These are phyloP conservation scores for Micrastur ruficollis DNA, from an alignment of 2,797 vertebrate species.

Conservation along the genomic window DNA sequence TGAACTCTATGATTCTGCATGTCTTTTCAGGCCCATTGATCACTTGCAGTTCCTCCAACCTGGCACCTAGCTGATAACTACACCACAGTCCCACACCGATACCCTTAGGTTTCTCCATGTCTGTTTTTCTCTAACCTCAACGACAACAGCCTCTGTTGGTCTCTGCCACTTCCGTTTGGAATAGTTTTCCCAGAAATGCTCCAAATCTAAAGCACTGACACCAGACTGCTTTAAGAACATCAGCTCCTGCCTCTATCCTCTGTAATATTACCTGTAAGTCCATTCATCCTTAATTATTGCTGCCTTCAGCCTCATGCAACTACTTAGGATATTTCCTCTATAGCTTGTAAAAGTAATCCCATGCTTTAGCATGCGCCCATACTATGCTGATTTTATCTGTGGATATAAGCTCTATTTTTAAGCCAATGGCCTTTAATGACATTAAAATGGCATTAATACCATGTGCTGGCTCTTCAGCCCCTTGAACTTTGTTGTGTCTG, in stretches of 20 bases:
- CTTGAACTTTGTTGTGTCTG: too few relatives aligned
- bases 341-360: neutral
- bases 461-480: neutral
- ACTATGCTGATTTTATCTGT: neutral
- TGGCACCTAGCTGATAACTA: neutral
- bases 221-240: neutral
- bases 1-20: neutral
- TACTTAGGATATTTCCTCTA: neutral
- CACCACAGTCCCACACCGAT: too few relatives aligned
- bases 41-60: neutral
- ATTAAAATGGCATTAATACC: neutral
- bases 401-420: neutral
- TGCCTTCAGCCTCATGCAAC: neutral
- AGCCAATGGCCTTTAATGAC: neutral
- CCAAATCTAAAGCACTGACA: neutral
- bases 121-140: neutral
- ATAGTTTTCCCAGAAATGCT: neutral
- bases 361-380: neutral
- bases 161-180: neutral
- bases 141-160: neutral
- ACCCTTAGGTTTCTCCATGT: neutral
- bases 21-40: neutral
- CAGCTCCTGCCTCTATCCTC: accelerated
- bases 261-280: neutral
- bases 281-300: neutral